Percentiles rank a stretch among this genome's conserved stretches.
These are phyloP conservation scores for Sthenelais limicola DNA, from an alignment of 2,888 invertebrate genomes.

Conservation along the genomic window DNA sequence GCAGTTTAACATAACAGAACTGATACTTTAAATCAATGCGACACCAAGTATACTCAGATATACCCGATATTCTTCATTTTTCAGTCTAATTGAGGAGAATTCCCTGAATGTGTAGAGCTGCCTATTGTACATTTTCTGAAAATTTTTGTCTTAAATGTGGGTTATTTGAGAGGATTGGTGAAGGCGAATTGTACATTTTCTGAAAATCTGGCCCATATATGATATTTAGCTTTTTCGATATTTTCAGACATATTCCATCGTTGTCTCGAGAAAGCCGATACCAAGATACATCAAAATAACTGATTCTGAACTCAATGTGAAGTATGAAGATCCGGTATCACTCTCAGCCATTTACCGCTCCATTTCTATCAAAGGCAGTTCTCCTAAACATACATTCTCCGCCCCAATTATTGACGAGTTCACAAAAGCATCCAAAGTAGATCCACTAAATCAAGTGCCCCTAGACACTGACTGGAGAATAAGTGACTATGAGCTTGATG, in stretches of 20 bases:
- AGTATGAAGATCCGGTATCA: constrained; percentile 69
- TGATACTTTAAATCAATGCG: no score
- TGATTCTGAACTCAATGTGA: constrained; percentile 57
- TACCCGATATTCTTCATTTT: no score
- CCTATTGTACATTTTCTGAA: no score
- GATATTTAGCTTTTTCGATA: no score
- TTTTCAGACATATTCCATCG: constrained; percentile 54
- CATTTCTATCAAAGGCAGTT: constrained; percentile 64
- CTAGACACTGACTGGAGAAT: constrained; percentile 62
- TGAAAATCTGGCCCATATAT: no score
- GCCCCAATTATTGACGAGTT: constrained; percentile 65
- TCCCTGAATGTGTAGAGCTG: no score
- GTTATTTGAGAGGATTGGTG: no score
- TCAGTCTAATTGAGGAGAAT: no score
- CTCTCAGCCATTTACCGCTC: constrained; percentile 66
- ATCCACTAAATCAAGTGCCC: constrained; percentile 64
- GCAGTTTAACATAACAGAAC: no score
- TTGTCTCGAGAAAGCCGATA: constrained; percentile 61
- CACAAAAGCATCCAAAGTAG: constrained; percentile 66
- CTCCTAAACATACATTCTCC: constrained; percentile 67
- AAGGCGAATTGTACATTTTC: no score
- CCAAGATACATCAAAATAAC: constrained; percentile 64
- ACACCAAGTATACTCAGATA: no score
- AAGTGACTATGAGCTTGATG: constrained; percentile 64
- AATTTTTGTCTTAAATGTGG: no score